Percentiles rank a stretch among this genome's conserved stretches.
phyloP scores from a whole-genome alignment of 2,113 vertebrate genomes.

The Pelvicachromis taeniatus region DNA sequence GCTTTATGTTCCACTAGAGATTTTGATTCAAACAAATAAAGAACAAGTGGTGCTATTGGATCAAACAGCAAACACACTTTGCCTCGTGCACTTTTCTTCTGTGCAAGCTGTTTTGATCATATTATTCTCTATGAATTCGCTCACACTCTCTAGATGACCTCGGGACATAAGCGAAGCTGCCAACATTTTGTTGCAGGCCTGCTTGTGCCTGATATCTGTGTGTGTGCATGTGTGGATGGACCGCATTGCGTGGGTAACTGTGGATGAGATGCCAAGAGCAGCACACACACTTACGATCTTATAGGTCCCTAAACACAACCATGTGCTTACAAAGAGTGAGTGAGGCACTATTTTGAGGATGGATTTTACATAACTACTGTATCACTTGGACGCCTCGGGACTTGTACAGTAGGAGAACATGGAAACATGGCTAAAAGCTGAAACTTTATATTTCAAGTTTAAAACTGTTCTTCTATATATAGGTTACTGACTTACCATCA shows the following conservation, averaged over 20 bases:
- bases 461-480: background rate
- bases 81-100: background rate
- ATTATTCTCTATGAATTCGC: background rate
- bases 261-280: constrained; percentile 16
- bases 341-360: background rate
- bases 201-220: background rate
- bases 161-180: background rate
- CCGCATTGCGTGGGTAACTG: constrained; percentile 24
- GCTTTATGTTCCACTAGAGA: background rate
- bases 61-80: background rate
- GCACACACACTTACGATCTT: background rate
- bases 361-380: constrained; percentile 4
- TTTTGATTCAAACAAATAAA: background rate
- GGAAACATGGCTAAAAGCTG: background rate
- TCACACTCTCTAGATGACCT: background rate
- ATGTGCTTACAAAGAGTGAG: constrained; percentile 1
- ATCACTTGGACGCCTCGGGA: background rate
- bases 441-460: background rate
- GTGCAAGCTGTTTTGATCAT: background rate
- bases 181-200: constrained; percentile 5
- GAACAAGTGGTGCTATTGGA: background rate
- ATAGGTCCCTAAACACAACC: background rate
- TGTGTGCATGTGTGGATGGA: background rate
- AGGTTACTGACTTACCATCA: background rate
- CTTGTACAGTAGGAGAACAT: background rate